A percentile compares a stretch with the other conserved stretches of the same genome.
phyloP scores from a whole-genome alignment of 2,888 invertebrate species.

The Sycophila texana region DNA sequence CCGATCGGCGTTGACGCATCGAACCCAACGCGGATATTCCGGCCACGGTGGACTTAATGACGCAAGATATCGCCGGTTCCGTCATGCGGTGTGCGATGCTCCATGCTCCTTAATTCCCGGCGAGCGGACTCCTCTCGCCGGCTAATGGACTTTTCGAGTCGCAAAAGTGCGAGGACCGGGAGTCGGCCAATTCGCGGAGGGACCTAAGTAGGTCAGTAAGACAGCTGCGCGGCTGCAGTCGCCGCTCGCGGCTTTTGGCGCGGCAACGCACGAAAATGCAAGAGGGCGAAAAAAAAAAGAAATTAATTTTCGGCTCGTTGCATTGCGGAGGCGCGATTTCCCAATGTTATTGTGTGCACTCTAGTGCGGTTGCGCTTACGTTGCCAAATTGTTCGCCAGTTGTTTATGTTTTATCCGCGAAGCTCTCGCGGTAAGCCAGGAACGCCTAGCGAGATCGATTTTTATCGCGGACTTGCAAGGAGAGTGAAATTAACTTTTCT shows the following conservation, averaged over 20 bases:
- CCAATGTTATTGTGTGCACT: conserved; percentile 12
- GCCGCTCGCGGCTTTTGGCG: neutral
- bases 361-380: neutral
- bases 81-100: too few relatives aligned
- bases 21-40: neutral
- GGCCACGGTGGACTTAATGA: too few relatives aligned
- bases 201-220: conserved; percentile 44
- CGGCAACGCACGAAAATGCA: neutral
- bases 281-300: conserved; percentile 25
- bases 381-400: neutral
- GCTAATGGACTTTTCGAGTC: too few relatives aligned
- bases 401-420: neutral
- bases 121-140: too few relatives aligned
- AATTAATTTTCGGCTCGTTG: conserved; percentile 4
- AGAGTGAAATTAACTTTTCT: too few relatives aligned
- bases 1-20: neutral
- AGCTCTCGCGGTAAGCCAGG: too few relatives aligned
- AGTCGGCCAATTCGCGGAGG: neutral
- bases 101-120: too few relatives aligned
- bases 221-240: conserved; percentile 16
- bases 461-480: too few relatives aligned
- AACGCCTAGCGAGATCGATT: too few relatives aligned
- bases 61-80: too few relatives aligned
- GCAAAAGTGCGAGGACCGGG: neutral
- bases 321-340: neutral